phyloP scores from a whole-genome alignment of 2,797 vertebrate species.

The Cuculus canorus region DNA sequence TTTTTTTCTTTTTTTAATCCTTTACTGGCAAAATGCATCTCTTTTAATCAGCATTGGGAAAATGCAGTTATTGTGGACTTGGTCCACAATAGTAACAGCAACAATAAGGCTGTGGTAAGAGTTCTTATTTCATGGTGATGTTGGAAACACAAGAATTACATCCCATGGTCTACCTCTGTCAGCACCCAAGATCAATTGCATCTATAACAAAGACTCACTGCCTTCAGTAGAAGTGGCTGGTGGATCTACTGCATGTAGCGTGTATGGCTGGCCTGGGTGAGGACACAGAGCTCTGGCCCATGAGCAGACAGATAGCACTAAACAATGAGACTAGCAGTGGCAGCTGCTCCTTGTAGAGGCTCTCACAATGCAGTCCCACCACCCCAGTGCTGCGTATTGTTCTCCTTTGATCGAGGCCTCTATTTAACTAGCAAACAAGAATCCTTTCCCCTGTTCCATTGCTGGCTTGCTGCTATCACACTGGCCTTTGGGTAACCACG shows the following conservation, averaged over 20 bases:
- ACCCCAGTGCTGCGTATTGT: not conserved
- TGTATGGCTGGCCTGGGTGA: accelerated
- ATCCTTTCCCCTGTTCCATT: not conserved
- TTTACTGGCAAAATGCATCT: conserved; percentile 12
- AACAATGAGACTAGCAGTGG: not conserved
- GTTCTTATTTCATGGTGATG: not conserved
- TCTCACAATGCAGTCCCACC: not conserved
- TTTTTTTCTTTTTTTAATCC: not conserved
- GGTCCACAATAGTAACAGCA: conserved; percentile 56
- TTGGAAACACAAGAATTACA: not conserved
- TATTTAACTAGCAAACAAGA: not conserved
- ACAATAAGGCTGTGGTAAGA: conserved; percentile 46
- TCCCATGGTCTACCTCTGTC: accelerated
- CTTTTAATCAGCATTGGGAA: conserved; percentile 10
- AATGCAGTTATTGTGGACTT: conserved; percentile 53
- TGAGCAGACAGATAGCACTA: accelerated
- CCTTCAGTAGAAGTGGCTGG: accelerated
- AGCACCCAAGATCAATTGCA: not conserved
- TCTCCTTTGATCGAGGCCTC: not conserved
- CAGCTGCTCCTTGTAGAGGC: not conserved
- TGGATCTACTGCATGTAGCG: not conserved
- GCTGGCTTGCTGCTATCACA: not conserved
- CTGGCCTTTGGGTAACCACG: conserved; percentile 13
- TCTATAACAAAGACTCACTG: accelerated
- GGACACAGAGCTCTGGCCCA: not conserved